These are phyloP conservation scores for Propithecus perrieri DNA, from an alignment of 2,797 vertebrate species.

Conservation along the genomic window DNA sequence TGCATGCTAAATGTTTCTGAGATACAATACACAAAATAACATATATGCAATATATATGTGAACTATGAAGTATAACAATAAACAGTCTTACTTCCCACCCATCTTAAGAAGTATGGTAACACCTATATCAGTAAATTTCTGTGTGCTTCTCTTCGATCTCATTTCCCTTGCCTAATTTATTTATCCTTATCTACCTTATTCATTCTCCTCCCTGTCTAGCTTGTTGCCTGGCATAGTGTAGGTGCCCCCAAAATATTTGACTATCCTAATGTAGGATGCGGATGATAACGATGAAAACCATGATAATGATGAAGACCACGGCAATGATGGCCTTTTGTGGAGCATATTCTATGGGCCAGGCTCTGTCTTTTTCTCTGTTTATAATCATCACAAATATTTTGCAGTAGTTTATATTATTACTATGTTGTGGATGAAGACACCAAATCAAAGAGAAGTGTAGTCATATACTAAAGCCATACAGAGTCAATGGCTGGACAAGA, in stretches of 20 bases:
- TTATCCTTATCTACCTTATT: background rate
- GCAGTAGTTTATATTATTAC: background rate
- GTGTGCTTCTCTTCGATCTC: background rate
- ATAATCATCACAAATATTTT: background rate
- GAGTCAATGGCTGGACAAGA: background rate
- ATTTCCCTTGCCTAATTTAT: background rate
- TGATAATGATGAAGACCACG: background rate
- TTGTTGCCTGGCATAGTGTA: background rate
- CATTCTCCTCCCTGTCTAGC: background rate
- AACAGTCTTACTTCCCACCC: background rate
- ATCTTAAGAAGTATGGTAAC: too few species aligned
- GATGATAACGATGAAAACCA: background rate
- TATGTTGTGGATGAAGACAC: background rate
- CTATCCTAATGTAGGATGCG: fast-evolving
- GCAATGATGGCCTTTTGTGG: fast-evolving
- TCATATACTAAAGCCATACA: background rate
- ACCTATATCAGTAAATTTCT: background rate
- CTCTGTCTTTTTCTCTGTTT: background rate
- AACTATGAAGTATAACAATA: background rate
- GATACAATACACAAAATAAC: background rate
- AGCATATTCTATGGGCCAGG: fast-evolving
- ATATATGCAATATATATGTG: background rate
- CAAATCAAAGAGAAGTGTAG: background rate
- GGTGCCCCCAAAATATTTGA: fast-evolving
- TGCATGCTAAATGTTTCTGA: background rate